Evolutionary conservation across 2,888 invertebrate species (phyloP), one percentile per base, ranked within the genome.

Genomic region (Macaria liturata): DNA sequence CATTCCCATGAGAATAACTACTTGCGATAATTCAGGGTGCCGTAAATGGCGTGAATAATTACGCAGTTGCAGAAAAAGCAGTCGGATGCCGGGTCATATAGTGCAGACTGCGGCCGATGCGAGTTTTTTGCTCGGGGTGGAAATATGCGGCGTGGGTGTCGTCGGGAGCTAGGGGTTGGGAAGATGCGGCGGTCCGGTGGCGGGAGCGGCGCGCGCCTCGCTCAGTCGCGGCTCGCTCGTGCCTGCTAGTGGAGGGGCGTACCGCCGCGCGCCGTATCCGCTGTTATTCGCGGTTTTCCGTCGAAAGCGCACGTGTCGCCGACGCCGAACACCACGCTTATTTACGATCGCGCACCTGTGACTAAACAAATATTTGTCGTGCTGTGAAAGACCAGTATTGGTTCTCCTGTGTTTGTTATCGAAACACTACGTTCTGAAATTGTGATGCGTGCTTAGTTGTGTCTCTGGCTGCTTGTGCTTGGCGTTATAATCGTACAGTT

Each of bases 41-140:
- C 85, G 67, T 86, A 88, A 82, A 89, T 75, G 88, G 86, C 78
- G 81, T 86, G 81, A 84, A 88, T 88, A 86, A 88, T 86, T 86
- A 84, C 74, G 34, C 4, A 69, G 66, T 75, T 64, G 71, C 70
- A 80, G 74, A 91, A 90, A 88, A 90, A 90, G 85, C 67, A 72
- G 85, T 82, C 65, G 69, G 74, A 81, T 80, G 71, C 81, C 78
- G 70, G 65, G 72, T 67, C 76, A 70, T 68, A 79, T 77, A 74
- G 42, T 72, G 68, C 72, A 69, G 65, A 67, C 71, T 72, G 71
- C 65, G 43, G 43, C 43, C 43, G 42, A 9, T 37, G 32, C 42
- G 54, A 49, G 59, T 82, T 81, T n/a, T 83, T 80, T 83, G 70
- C 61, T 62, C 39, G 56, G 66, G 73, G 74, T 72, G 68, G 73